Evolutionary conservation across 2,888 invertebrate genomes (phyloP).

Genomic region (Diachrysia chrysitis): DNA sequence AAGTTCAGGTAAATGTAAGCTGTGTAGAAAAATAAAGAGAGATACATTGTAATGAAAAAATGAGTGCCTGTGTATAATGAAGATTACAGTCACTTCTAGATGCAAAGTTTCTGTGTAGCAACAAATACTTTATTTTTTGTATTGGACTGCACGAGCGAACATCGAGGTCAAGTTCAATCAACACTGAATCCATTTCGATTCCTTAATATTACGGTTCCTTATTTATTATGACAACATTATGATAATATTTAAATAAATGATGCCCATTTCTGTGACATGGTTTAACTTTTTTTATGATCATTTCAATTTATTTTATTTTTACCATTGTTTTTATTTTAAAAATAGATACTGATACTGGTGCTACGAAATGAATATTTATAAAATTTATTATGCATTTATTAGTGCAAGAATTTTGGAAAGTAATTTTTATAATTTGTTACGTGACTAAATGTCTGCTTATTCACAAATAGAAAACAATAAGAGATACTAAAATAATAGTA

Average conservation of each 20-base stretch:
- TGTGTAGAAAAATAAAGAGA: no score
- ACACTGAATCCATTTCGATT: slow-evolving; percentile 34
- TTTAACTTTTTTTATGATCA: no score
- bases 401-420: slow-evolving; percentile 4
- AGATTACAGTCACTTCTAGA: slow-evolving; percentile 43
- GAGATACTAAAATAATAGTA: no score
- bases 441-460: neutral
- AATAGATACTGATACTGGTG: neutral
- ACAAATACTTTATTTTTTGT: slow-evolving; percentile 52
- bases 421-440: slow-evolving; percentile 4
- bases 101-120: slow-evolving; percentile 19
- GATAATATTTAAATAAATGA: neutral
- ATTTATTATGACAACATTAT: slow-evolving; percentile 27
- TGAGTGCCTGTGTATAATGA: no score
- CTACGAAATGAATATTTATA: neutral
- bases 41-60: no score
- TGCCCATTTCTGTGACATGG: no score
- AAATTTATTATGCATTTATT: neutral
- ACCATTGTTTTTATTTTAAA: neutral
- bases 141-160: slow-evolving; percentile 40
- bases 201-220: slow-evolving; percentile 48
- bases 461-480: neutral
- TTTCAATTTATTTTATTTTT: no score
- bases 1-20: no score
- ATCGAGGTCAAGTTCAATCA: slow-evolving; percentile 72